Evolutionary conservation across 2,113 vertebrate genomes (phyloP).

Genomic region (Montifringilla adamsi): DNA sequence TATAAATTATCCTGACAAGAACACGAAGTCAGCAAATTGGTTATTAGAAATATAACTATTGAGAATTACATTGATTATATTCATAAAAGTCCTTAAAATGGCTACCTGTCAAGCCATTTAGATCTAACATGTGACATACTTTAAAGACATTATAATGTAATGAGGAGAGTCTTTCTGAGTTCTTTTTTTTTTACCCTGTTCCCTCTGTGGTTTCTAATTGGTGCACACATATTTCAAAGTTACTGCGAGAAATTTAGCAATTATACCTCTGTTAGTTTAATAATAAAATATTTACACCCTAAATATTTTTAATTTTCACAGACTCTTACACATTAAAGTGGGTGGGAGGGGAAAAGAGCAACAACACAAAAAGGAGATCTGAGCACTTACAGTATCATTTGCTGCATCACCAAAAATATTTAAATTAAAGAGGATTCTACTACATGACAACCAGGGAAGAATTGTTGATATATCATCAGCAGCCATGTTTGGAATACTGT

Average conservation of each 20-base stretch:
- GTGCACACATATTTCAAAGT: background rate
- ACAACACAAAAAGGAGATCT: background rate
- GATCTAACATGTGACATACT: background rate
- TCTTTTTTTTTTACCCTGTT: background rate
- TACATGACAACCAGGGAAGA: background rate
- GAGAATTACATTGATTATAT: conserved; percentile 46
- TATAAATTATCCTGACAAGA: conserved; percentile 50
- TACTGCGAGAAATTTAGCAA: background rate
- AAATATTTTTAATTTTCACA: background rate
- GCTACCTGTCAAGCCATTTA: conserved; percentile 20
- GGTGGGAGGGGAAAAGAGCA: too few species aligned
- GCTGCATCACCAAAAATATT: background rate
- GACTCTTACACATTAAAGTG: background rate
- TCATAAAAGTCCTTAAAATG: conserved; percentile 27
- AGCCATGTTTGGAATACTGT: background rate
- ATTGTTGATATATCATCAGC: background rate
- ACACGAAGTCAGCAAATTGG: conserved; percentile 44
- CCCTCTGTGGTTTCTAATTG: background rate
- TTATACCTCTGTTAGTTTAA: background rate
- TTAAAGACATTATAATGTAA: conserved; percentile 5
- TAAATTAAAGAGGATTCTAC: background rate
- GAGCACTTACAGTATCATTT: background rate
- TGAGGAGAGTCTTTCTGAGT: background rate
- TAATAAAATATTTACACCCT: background rate
- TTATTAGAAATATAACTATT: conserved; percentile 56